These are phyloP conservation scores for Ormyrus thymus DNA, from an alignment of 2,888 invertebrate genomes.

Conservation along the genomic window DNA sequence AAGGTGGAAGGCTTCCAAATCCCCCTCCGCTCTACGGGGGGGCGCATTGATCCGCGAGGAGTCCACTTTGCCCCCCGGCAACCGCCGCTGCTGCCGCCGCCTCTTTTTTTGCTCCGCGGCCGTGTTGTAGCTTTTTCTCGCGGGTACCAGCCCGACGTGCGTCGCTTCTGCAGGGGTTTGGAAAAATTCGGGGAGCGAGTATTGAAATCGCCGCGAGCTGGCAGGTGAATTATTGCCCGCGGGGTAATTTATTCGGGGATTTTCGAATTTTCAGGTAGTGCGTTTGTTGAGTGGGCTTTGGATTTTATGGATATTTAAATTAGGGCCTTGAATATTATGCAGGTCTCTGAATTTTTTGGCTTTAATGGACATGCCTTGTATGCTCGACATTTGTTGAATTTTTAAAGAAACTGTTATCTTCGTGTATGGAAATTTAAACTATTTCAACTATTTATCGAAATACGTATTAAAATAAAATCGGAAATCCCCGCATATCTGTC, in stretches of 20 bases:
- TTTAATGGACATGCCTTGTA: no score
- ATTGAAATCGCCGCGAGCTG: background rate
- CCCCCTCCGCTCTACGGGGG: constrained; percentile 50
- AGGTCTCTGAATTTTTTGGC: no score
- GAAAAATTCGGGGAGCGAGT: background rate
- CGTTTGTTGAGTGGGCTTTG: no score
- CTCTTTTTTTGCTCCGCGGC: background rate
- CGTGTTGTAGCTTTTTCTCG: background rate
- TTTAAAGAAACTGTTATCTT: no score
- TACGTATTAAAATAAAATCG: no score
- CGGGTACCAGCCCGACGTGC: background rate
- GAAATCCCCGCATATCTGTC: no score
- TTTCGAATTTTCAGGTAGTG: background rate
- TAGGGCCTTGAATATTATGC: no score
- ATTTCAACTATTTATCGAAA: no score
- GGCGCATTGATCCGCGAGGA: constrained; percentile 22
- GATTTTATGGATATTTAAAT: no score
- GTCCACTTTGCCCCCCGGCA: constrained; percentile 14
- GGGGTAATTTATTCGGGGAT: background rate
- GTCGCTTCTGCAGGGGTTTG: background rate
- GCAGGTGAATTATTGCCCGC: background rate
- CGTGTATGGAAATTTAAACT: no score
- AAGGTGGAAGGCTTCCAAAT: constrained; percentile 59
- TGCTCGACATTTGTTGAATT: no score
- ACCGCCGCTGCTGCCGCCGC: background rate